Evolutionary conservation across 2,888 invertebrate genomes (phyloP).

Genomic region (Callimorpha dominula): DNA sequence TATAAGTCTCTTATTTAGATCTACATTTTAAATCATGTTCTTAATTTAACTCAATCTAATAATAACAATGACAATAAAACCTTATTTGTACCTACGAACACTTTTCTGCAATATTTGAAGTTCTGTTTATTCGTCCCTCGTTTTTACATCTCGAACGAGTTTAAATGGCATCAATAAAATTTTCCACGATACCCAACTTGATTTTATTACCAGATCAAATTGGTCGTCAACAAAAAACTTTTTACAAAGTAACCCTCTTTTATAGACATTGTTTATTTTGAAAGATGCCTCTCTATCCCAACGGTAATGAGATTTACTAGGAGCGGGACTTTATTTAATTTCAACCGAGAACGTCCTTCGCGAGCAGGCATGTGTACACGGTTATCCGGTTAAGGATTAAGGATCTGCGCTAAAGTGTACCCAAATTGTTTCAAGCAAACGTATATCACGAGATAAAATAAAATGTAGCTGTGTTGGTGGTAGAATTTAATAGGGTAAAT

Average conservation of each 20-base stretch:
- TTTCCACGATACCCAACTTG: constrained; percentile 50
- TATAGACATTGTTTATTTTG: constrained; percentile 63
- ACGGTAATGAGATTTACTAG: constrained; percentile 66
- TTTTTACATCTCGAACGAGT: constrained; percentile 22
- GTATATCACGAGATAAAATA: not conserved
- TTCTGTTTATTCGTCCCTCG: constrained; percentile 26
- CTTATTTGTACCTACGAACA: no score
- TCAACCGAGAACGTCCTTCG: constrained; percentile 35
- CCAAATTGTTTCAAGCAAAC: constrained; percentile 14
- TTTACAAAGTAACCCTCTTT: constrained; percentile 62
- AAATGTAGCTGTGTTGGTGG: not conserved
- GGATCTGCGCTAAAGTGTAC: constrained; percentile 7
- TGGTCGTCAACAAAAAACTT: constrained; percentile 62
- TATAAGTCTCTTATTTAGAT: no score
- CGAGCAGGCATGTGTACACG: constrained; percentile 16
- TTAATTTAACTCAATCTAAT: not conserved
- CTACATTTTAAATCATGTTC: no score
- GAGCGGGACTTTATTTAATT: constrained; percentile 63
- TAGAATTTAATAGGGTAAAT: not conserved
- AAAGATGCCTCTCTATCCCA: constrained; percentile 59
- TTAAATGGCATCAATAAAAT: constrained; percentile 53
- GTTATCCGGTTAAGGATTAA: constrained; percentile 19
- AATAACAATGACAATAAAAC: not conserved
- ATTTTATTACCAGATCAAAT: constrained; percentile 66
- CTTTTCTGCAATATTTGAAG: constrained; percentile 1